A percentile compares a stretch with the other conserved stretches of the same genome.
Evolutionary conservation across 53 echinoderm and acorn worm genomes (phyloP).

Genomic region (Echinometra lucunter): DNA sequence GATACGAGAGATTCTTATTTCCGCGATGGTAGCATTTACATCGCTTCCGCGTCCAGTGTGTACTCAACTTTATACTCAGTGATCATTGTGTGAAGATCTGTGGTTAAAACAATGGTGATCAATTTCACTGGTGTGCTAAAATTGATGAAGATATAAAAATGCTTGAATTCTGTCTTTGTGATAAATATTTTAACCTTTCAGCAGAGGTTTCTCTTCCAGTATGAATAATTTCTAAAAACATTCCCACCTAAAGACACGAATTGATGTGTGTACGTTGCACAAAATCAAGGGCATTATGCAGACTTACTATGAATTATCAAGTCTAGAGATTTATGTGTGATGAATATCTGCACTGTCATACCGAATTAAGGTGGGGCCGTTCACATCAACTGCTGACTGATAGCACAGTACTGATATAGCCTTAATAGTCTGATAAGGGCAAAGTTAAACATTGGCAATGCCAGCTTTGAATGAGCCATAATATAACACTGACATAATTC

Average conservation of each 20-base stretch:
- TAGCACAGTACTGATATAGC: neutral
- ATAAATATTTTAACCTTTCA: no score
- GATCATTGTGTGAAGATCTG: neutral
- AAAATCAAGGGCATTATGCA: neutral
- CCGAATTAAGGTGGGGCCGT: neutral
- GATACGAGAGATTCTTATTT: neutral
- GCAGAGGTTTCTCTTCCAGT: no score
- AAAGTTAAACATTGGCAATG: neutral
- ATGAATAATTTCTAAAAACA: no score
- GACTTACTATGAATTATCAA: no score
- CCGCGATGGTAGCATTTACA: neutral
- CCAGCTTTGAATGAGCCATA: neutral
- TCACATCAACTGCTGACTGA: neutral
- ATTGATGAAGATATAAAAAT: no score
- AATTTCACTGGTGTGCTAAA: no score
- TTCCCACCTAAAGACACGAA: neutral
- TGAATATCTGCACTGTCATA: neutral
- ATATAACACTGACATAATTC: neutral
- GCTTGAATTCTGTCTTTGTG: no score
- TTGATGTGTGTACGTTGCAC: neutral
- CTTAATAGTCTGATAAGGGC: neutral
- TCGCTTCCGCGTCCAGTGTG: neutral
- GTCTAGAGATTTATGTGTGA: no score
- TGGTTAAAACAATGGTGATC: no score
- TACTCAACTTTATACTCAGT: neutral